Evolutionary conservation across 1,140 invertebrate species (phyloP).

Genomic region (Eueides isabella): DNA sequence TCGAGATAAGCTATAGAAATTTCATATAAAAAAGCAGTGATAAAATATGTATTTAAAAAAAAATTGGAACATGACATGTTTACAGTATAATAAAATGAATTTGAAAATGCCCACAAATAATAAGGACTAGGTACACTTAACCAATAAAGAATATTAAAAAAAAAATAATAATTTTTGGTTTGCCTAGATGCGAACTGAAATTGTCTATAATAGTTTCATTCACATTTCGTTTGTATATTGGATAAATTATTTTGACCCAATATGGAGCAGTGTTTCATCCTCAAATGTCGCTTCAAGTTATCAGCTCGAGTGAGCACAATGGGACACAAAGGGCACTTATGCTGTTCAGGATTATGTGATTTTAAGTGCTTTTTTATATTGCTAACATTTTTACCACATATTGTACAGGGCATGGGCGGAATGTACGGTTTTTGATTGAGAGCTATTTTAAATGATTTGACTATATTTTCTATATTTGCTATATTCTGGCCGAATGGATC

Average conservation of each 20-base stretch:
- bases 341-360: constrained; percentile 87
- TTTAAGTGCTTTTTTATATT: constrained; percentile 89
- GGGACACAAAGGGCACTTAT: constrained; percentile 86
- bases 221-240: constrained; percentile 70
- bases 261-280: constrained; percentile 85
- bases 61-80: neutral
- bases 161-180: constrained; percentile 34
- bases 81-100: neutral
- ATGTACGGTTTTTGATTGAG: constrained; percentile 59
- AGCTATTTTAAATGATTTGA: constrained; percentile 65
- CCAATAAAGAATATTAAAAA: neutral
- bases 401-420: constrained; percentile 81
- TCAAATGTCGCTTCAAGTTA: constrained; percentile 87
- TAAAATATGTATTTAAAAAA: neutral
- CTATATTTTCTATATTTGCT: constrained; percentile 66
- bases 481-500: constrained; percentile 63
- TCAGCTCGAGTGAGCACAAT: constrained; percentile 87
- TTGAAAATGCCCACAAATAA: neutral
- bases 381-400: constrained; percentile 88
- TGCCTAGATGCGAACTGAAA: constrained; percentile 31
- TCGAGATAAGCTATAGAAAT: neutral
- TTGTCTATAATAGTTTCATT: constrained; percentile 19
- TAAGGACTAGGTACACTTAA: neutral
- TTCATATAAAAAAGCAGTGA: neutral
- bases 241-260: constrained; percentile 59